These are phyloP conservation scores for Chaetodon trifascialis DNA, from an alignment of 2,113 vertebrate species.

Conservation along the genomic window DNA sequence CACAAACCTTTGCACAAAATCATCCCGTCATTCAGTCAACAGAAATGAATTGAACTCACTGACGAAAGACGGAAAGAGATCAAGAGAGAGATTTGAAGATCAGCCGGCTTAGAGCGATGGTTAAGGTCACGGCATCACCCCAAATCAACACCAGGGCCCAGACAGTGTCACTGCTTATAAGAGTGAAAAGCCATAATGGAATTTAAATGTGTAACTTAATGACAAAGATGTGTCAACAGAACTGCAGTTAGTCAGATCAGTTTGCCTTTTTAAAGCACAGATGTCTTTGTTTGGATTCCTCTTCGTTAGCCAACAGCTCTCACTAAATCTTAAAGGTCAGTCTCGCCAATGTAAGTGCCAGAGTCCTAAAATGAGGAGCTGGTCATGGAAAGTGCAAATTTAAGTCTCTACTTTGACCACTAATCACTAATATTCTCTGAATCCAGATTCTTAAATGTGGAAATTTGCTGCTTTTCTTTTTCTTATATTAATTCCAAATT, in stretches of 20 bases:
- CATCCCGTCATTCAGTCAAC: neutral
- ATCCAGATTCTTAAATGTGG: too few species aligned
- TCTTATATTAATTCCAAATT: neutral
- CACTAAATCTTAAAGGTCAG: constrained; percentile 4
- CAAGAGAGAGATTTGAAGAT: constrained; percentile 18
- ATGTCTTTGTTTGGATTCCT: neutral
- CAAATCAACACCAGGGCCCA: neutral
- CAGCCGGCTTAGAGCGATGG: neutral
- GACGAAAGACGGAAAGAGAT: constrained; percentile 14
- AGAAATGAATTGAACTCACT: neutral
- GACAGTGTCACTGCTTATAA: neutral
- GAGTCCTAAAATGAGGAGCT: neutral
- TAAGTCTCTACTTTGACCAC: neutral
- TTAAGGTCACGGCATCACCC: neutral
- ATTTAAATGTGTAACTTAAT: neutral
- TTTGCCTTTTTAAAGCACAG: neutral
- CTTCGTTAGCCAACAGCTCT: neutral
- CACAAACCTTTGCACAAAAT: neutral
- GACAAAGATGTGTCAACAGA: neutral
- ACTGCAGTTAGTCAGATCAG: neutral
- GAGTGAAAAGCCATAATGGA: neutral
- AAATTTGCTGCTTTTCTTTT: neutral
- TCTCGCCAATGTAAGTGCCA: neutral
- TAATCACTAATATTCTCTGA: neutral
- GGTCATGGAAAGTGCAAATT: neutral